Evolutionary conservation across 2,888 invertebrate genomes (phyloP), one percentile per base, ranked within the genome.

Genomic region (Ischnus inquisitorius): DNA sequence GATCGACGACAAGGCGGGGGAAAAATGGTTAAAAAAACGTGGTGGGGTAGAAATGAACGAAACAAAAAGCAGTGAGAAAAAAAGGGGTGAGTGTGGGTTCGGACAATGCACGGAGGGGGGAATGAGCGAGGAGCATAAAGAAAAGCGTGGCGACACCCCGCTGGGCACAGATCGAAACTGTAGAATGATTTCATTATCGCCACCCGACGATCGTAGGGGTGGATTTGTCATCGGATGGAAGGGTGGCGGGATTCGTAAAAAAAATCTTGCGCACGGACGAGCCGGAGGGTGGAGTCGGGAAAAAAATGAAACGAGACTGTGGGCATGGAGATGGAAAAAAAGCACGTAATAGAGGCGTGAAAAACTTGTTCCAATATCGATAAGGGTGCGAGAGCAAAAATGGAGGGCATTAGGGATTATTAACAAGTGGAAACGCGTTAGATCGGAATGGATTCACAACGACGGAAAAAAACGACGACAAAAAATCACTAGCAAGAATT

Each of bases 131-230:
- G 54, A 64, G 62, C 46, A 60, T 68, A 74, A 68, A 82, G 83
- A 74, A 87, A 88, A 88, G 90, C 89, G 88, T 87, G 48, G 89
- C 88, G 25, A 22, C 87, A 89, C 89, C 91, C 92, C 83, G 82
- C 81, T 84, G 88, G 79, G 86, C 87, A 85, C 28, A 57, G 86
- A 82, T 87, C 87, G 86, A 88, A 86, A 68, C 43, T 77, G 76
- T 64, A 64, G 88, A 90, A 92, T 92, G 90, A 92, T 92, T 92
- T 92, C 90, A 92, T 92, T 92, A 92, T 88, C 88, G 85, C 89
- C 85, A 90, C 82, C 74, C 71, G 65, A 67, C 68, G 76, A 86
- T 82, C 78, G 28, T 62, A 54, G 78, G 84, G 77, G 78, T 81
- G 71, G 62, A 72, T 77, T 75, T 48, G 68, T 72, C 51, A 41